These are phyloP conservation scores for Scomber japonicus DNA, from an alignment of 2,113 vertebrate species.

Conservation along the genomic window DNA sequence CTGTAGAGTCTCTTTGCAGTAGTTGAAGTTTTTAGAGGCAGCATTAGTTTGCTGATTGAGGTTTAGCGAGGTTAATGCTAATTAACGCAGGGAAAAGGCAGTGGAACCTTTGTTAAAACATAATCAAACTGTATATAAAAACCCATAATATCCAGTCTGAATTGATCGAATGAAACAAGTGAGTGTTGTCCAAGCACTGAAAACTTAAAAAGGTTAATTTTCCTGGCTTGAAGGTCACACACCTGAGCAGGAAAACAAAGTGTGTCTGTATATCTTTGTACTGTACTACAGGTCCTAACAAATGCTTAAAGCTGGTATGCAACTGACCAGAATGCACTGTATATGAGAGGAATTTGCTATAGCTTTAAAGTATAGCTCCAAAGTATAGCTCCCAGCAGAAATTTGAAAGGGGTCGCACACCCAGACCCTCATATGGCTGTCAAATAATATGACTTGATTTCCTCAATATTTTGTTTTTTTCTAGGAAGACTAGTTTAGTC, in stretches of 20 bases:
- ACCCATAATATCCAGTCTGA: constrained; percentile 47
- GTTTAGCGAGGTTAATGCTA: constrained; percentile 53
- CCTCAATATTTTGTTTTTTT: constrained; percentile 62
- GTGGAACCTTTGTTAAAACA: constrained; percentile 39
- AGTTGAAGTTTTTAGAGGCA: constrained; percentile 41
- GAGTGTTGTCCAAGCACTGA: constrained; percentile 75
- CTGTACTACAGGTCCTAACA: constrained; percentile 75
- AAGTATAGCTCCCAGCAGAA: constrained; percentile 48
- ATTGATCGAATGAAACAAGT: constrained; percentile 23
- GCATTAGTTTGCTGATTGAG: constrained; percentile 55
- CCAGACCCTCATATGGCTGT: constrained; percentile 40
- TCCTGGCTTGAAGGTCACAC: constrained; percentile 53
- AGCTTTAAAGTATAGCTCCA: constrained; percentile 45
- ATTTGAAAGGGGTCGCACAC: constrained; percentile 36
- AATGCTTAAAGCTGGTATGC: constrained; percentile 65
- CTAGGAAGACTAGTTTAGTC: constrained; percentile 62
- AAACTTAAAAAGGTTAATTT: constrained; percentile 42
- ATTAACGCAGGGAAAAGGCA: constrained; percentile 62
- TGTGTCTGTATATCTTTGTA: constrained; percentile 71
- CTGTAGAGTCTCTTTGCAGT: constrained; percentile 53
- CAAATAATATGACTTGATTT: constrained; percentile 66
- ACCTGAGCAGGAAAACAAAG: constrained; percentile 61
- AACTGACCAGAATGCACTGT: constrained; percentile 81
- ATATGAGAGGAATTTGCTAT: constrained; percentile 56
- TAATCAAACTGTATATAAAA: constrained; percentile 60